Base-by-base conservation (phyloP, 2,797 vertebrate genomes). In the Sebastes steindachneri region DNA sequence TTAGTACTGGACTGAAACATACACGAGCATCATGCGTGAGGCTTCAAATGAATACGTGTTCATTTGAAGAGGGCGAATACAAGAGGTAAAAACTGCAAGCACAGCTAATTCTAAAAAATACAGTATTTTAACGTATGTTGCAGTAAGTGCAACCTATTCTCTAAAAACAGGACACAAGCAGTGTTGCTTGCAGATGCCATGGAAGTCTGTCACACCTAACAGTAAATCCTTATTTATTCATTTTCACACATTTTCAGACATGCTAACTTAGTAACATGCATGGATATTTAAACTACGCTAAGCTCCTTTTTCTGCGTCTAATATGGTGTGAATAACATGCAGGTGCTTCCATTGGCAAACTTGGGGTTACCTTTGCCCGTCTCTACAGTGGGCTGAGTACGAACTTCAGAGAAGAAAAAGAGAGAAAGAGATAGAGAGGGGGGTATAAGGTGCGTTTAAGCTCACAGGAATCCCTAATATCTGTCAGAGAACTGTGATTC, bases 291-390 rank as follows among this genome's bases (percentile, higher is more conserved):
- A 29, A 28, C 31, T 64, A 74, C 25, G 9, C 53, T 72, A 15
- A 17, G 48, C 23, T 72, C 9, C 51, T 73, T 48, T 74, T 48
- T 78, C 25, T 19, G 7, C 51, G 41, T 80, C 48, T 75, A 64
- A 63, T 55, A 78, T 75, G 55, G 7, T 78, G 72, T 7, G 59
- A 67, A 63, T 41, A 84, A 87, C 95, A 96, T 97, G 96, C 95
- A 95, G 92, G 88, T 88, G 84, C 90, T 90, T 91, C 86, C 79
- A 67, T 41, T 85, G 86, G 85, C 80, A 86, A 55, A 82, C 78
- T 73, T 92, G 29, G 62, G 59, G 96, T 99, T 98, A 99, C 97
- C 98, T 99, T 98, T 97, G 96, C 96, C 97, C 93, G 94, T 87
- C 93, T 95, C 96, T 97, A 97, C 93, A 93, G 96, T 95, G 95